These are phyloP conservation scores for Aphidoletes aphidimyza DNA, from an alignment of 2,888 invertebrate species.

Conservation along the genomic window DNA sequence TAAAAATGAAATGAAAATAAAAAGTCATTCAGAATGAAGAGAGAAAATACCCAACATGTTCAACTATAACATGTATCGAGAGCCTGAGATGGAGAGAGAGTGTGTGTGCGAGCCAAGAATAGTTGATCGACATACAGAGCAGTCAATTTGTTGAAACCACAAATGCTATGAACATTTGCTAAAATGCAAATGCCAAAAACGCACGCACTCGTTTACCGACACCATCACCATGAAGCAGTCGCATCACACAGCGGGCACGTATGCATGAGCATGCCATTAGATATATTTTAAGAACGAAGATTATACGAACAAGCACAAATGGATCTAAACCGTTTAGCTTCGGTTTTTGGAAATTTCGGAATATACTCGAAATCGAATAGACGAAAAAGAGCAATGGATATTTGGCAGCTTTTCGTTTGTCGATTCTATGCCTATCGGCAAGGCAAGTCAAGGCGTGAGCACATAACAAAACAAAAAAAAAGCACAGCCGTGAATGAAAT, in stretches of 20 bases:
- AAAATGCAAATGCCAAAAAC: conserved; percentile 39
- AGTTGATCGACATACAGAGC: conserved; percentile 7
- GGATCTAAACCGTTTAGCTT: conserved; percentile 45
- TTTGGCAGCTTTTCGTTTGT: background rate
- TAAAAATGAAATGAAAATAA: conserved; percentile 15
- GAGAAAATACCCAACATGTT: no score
- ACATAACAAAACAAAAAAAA: background rate
- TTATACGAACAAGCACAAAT: conserved; percentile 31
- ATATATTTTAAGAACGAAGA: conserved; percentile 16
- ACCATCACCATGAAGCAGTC: background rate
- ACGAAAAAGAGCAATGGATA: background rate
- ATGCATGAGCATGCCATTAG: background rate
- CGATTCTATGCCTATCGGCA: background rate
- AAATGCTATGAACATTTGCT: background rate
- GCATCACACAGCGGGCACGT: background rate
- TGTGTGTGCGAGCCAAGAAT: background rate
- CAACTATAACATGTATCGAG: no score
- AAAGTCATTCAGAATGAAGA: background rate
- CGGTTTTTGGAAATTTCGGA: background rate
- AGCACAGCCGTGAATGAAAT: no score
- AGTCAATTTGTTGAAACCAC: conserved; percentile 34
- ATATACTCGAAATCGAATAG: conserved; percentile 7
- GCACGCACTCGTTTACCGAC: background rate
- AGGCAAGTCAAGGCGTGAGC: background rate
- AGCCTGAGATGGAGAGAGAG: background rate